Evolutionary conservation across 1,140 invertebrate species (phyloP).

Genomic region (Magallana gigas): DNA sequence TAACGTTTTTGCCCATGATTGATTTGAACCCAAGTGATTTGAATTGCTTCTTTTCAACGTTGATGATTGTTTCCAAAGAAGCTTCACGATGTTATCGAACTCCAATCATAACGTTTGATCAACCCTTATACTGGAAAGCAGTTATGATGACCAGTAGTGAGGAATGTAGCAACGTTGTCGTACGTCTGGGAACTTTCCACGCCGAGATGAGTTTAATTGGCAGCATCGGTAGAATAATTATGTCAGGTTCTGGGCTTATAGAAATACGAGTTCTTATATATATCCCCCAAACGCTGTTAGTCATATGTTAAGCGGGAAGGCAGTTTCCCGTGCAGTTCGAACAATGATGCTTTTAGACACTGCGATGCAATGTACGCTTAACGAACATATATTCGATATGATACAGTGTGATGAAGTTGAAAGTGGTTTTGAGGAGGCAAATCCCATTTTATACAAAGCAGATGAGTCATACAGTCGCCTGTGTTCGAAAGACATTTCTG

Average conservation of each 20-base stretch:
- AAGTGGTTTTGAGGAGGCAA: too few species aligned
- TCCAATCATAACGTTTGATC: too few species aligned
- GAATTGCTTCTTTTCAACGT: conserved; percentile 68
- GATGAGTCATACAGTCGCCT: too few species aligned
- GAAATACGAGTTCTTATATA: not conserved
- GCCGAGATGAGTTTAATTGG: too few species aligned
- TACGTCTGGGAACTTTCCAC: too few species aligned
- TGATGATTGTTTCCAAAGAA: conserved; percentile 15
- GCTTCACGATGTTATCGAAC: too few species aligned
- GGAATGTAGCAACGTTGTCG: too few species aligned
- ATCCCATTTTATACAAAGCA: not conserved
- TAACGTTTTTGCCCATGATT: conserved; percentile 69
- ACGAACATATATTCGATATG: not conserved
- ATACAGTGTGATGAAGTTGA: not conserved
- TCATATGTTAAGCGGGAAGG: conserved; percentile 15
- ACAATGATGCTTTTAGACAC: not conserved
- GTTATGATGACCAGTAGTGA: too few species aligned
- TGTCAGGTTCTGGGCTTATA: conserved; percentile 8
- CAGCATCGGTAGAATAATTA: not conserved
- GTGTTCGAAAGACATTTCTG: too few species aligned
- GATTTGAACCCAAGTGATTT: conserved; percentile 68
- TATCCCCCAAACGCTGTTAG: conserved; percentile 8
- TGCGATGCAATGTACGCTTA: not conserved
- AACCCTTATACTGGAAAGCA: too few species aligned
- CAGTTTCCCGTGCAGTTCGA: too few species aligned